Percentiles rank a stretch among this genome's conserved stretches.
Evolutionary conservation across 2,888 invertebrate genomes (phyloP).

Genomic region (Tuberolachnus salignus): DNA sequence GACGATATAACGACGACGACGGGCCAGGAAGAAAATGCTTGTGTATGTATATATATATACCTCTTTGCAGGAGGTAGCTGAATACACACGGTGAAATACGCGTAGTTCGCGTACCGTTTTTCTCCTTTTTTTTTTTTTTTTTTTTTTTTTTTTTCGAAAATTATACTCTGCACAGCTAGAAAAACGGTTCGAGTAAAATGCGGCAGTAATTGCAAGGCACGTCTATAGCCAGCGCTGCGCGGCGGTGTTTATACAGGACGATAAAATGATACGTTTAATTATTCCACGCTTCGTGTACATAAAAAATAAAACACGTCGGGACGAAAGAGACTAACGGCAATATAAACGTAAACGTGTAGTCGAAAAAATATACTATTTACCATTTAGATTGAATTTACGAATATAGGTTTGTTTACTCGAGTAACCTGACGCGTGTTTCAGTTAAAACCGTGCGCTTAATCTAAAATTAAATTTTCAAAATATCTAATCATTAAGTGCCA

Average conservation of each 20-base stretch:
- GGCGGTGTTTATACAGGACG: not conserved
- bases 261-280: conserved; percentile 24
- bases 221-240: not conserved
- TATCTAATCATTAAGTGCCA: too few species aligned
- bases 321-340: not conserved
- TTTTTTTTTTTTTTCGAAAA: not conserved
- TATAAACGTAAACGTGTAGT: not conserved
- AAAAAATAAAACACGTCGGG: not conserved
- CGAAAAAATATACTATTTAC: not conserved
- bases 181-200: too few species aligned
- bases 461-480: too few species aligned
- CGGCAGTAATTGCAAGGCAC: not conserved
- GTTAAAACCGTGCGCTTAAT: too few species aligned
- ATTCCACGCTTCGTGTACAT: conserved; percentile 16
- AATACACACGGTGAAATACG: conserved; percentile 2
- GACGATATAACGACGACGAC: not conserved
- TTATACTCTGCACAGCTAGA: not conserved
- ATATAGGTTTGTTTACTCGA: too few species aligned
- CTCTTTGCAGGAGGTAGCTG: too few species aligned
- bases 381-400: too few species aligned
- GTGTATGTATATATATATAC: too few species aligned
- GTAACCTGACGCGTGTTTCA: too few species aligned
- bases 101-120: not conserved
- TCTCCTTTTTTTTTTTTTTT: too few species aligned
- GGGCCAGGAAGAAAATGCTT: not conserved